Evolutionary conservation across 2,113 vertebrate species (phyloP).

Genomic region (Myxocyprinus asiaticus): DNA sequence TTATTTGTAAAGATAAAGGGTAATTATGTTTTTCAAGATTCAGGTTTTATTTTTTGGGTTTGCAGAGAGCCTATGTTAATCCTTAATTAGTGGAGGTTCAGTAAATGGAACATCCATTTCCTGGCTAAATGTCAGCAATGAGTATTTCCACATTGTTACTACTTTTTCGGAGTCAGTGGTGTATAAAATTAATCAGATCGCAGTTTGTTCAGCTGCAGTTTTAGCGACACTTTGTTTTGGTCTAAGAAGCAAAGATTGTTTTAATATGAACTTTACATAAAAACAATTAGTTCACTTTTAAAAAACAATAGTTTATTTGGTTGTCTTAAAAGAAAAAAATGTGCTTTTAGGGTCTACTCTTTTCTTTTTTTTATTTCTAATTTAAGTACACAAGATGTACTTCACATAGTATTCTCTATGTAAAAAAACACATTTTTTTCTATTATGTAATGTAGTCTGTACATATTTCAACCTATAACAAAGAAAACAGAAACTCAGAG

Average conservation of each 20-base stretch:
- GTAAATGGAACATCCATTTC: conserved; percentile 9
- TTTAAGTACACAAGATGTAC: background rate
- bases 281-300: background rate
- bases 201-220: background rate
- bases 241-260: conserved; percentile 7
- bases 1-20: conserved; percentile 69
- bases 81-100: conserved; percentile 58
- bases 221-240: background rate
- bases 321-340: conserved; percentile 51
- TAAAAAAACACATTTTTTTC: background rate
- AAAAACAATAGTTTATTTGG: conserved; percentile 26
- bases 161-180: background rate
- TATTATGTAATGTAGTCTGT: conserved; percentile 25
- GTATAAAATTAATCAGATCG: background rate
- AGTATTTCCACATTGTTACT: conserved; percentile 6
- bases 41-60: conserved; percentile 55
- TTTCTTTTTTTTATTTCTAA: background rate
- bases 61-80: conserved; percentile 61
- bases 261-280: conserved; percentile 3
- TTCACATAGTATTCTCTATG: background rate
- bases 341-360: conserved; percentile 36
- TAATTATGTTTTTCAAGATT: conserved; percentile 64
- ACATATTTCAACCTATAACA: background rate
- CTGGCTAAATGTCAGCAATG: background rate
- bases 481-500: conserved; percentile 12